A percentile compares a stretch with the other conserved stretches of the same genome.
phyloP scores from a whole-genome alignment of 1,140 invertebrate species.

The Heliconius hermathena region DNA sequence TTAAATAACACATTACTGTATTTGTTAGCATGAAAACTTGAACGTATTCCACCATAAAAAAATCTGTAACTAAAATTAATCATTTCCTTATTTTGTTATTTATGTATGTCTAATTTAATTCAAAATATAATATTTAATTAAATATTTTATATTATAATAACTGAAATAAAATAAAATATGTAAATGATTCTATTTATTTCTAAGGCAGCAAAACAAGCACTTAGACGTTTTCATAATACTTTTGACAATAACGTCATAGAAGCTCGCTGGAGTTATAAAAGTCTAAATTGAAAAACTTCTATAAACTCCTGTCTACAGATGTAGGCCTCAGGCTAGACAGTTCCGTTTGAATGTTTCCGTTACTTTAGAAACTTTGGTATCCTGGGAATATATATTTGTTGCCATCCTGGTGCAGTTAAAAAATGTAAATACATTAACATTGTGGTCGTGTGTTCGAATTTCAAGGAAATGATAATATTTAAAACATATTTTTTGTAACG shows the following conservation, averaged over 20 bases:
- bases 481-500: too few relatives aligned
- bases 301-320: slow-evolving; percentile 23
- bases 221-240: not conserved
- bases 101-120: not conserved
- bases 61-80: too few relatives aligned
- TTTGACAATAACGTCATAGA: not conserved
- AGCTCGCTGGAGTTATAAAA: slow-evolving; percentile 26
- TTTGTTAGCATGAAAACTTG: too few relatives aligned
- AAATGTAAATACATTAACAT: not conserved
- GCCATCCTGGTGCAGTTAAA: not conserved
- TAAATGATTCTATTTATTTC: not conserved
- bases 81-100: not conserved
- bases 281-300: slow-evolving; percentile 39
- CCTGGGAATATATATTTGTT: not conserved
- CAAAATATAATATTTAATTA: not conserved
- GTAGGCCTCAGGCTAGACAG: slow-evolving; percentile 27
- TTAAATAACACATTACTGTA: too few relatives aligned
- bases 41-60: too few relatives aligned
- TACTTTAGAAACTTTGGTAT: not conserved
- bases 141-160: not conserved
- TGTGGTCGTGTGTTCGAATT: too few relatives aligned
- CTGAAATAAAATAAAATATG: not conserved
- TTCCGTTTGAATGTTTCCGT: slow-evolving; percentile 35
- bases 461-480: too few relatives aligned
- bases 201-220: not conserved